phyloP scores from a whole-genome alignment of 1,140 invertebrate species.

The Formica exsecta region DNA sequence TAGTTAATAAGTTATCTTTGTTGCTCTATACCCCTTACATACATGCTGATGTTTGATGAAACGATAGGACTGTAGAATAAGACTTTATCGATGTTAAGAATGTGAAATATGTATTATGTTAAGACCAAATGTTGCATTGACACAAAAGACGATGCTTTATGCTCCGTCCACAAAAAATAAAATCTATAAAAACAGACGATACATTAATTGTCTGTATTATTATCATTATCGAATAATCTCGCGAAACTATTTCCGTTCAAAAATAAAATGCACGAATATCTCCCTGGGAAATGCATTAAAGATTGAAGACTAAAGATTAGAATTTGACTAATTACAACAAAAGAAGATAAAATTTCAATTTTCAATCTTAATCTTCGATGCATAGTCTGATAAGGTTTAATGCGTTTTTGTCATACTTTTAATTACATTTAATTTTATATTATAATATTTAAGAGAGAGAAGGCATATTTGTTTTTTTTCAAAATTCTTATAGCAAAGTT shows the following conservation, averaged over 20 bases:
- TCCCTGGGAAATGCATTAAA: not conserved
- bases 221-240: not conserved
- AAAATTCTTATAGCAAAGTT: not conserved
- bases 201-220: not conserved
- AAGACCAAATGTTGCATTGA: conserved; percentile 68
- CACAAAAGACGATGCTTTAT: conserved; percentile 70
- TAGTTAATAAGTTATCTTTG: conserved; percentile 62
- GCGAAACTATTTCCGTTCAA: not conserved
- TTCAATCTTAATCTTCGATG: too few relatives aligned
- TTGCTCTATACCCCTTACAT: conserved; percentile 16
- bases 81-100: conserved; percentile 69
- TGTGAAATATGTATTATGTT: conserved; percentile 62
- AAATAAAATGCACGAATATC: not conserved
- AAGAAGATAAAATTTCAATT: too few relatives aligned
- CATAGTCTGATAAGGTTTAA: too few relatives aligned
- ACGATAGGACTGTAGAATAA: conserved; percentile 53
- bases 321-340: too few relatives aligned
- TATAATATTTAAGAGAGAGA: not conserved
- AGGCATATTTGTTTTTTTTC: not conserved
- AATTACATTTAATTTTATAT: too few relatives aligned
- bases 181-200: conserved; percentile 10
- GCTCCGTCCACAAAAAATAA: conserved; percentile 77
- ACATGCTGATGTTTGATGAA: conserved; percentile 24
- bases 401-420: too few relatives aligned
- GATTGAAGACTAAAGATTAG: too few relatives aligned